Base-by-base conservation (phyloP, 2,113 vertebrate species). In the Onychostruthus taczanowskii region DNA sequence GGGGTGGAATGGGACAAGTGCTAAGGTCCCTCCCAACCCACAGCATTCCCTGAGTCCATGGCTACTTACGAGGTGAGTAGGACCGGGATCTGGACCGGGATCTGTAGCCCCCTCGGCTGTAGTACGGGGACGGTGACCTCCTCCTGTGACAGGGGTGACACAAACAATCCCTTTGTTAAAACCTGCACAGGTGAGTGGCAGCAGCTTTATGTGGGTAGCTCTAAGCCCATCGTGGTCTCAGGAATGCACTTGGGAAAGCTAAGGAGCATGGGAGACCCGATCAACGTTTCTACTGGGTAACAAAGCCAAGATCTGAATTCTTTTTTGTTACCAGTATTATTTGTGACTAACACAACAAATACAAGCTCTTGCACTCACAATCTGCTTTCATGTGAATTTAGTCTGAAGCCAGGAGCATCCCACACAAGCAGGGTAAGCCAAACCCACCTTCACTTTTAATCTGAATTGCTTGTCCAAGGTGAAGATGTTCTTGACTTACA, bases 31-130 rank as follows among this genome's bases (percentile, higher is more conserved):
- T 39, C 72, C 41, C 78, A 55, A 21, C 2, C 46, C 78, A 41
- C 53, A 0, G 6, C 70, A 62, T 4, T 6, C 35, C 55, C 3
- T 0, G 10, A 70, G 7, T 11, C 31, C 27, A 1, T 0, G 27
- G 4, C 3, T 84, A 99, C 99, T 99, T 98, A 99, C 99, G 98
- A 94, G 99, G 99, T 44, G 99, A 99, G 87, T 99, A 99, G 37
- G 99, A 99, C 13, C 98, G 98, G 58, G 99, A 99, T 75, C 99
- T 98, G 79, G 99, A 99, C 8, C 98, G 98, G 83, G 99, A 99
- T 52, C 99, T 98, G 97, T 99, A 99, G 41, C 98, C 98, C 59
- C 99, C 98, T 85, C 99, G 98, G 96, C 98, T 99, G 94, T 99
- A 99, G 82, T 99, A 99, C 0, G 99, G 99, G 85, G 99, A 99